Percentiles rank a stretch among this genome's conserved stretches.
These are phyloP conservation scores for Cheilosia urbana DNA, from an alignment of 2,888 invertebrate species.

Conservation along the genomic window DNA sequence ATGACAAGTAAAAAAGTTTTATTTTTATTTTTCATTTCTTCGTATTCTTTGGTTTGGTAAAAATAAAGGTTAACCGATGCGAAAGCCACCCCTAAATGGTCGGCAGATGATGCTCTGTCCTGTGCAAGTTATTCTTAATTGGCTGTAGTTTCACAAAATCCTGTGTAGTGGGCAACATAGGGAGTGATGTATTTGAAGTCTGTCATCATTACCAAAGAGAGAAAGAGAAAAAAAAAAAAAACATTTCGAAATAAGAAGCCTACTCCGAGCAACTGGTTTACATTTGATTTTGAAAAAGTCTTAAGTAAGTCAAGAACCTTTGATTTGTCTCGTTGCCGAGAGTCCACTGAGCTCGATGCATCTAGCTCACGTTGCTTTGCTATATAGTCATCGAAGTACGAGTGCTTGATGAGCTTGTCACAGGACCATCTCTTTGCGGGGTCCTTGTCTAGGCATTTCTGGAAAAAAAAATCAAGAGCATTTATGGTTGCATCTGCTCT, in stretches of 20 bases:
- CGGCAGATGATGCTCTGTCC: conserved; percentile 83
- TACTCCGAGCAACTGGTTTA: conserved; percentile 44
- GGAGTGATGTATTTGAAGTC: conserved; percentile 84
- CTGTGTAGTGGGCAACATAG: conserved; percentile 82
- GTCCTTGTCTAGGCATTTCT: conserved; percentile 98
- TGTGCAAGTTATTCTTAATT: conserved; percentile 81
- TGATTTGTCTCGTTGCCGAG: conserved; percentile 85
- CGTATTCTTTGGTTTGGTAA: neutral
- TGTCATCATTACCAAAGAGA: conserved; percentile 64
- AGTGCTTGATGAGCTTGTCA: conserved; percentile 94
- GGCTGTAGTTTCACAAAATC: conserved; percentile 82
- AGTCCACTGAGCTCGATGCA: conserved; percentile 81
- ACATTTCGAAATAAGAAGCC: conserved; percentile 40
- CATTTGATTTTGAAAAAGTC: conserved; percentile 66
- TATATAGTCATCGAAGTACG: conserved; percentile 95
- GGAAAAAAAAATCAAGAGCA: conserved; percentile 78
- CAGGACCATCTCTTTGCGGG: conserved; percentile 96
- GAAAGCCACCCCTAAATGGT: conserved; percentile 80
- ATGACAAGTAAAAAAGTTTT: conserved; percentile 63
- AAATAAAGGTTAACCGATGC: conserved; percentile 34
- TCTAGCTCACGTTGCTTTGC: conserved; percentile 90
- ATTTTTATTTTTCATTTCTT: conserved; percentile 1
- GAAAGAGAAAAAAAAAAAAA: conserved; percentile 19
- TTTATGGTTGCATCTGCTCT: neutral
- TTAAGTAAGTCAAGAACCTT: conserved; percentile 84